A percentile compares a stretch with the other conserved stretches of the same genome.
Conservation (phyloP, 2,797 vertebrate genomes). For the Myripristis murdjan region DNA sequence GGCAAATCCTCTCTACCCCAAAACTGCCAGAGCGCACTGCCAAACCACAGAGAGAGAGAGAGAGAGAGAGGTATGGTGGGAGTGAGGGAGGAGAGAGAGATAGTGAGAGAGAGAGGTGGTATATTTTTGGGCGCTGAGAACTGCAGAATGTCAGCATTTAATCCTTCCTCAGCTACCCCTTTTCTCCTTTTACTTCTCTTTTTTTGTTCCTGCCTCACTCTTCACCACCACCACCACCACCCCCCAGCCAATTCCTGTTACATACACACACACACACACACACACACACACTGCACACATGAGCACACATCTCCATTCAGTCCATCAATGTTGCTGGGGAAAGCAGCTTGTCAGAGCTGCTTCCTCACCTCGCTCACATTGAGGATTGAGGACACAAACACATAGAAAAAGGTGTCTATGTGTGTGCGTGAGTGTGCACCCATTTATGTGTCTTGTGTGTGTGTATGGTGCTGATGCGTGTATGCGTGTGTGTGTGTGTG, state of each 20-base stretch:
- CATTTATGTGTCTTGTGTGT: constrained; percentile 9
- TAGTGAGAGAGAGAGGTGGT: constrained; percentile 44
- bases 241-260: constrained; percentile 12
- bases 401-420: background rate
- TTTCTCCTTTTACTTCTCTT: constrained; percentile 46
- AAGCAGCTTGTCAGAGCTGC: constrained; percentile 25
- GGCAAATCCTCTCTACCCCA: constrained; percentile 81
- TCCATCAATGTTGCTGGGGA: constrained; percentile 23
- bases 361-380: constrained; percentile 25
- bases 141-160: constrained; percentile 78
- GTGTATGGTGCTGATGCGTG: background rate
- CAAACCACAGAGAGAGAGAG: constrained; percentile 52
- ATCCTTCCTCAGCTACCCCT: constrained; percentile 72
- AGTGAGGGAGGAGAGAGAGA: constrained; percentile 21
- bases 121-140: constrained; percentile 77
- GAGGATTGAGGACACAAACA: constrained; percentile 31
- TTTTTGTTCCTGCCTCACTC: constrained; percentile 38
- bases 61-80: constrained; percentile 9
- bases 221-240: background rate
- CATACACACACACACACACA: constrained; percentile 2
- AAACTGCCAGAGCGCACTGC: constrained; percentile 68
- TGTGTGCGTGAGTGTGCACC: background rate
- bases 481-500: constrained; percentile 1
- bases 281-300: constrained; percentile 13
- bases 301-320: constrained; percentile 16